Evolutionary conservation across 2,888 invertebrate species (phyloP).

Genomic region (Crematogaster levior): DNA sequence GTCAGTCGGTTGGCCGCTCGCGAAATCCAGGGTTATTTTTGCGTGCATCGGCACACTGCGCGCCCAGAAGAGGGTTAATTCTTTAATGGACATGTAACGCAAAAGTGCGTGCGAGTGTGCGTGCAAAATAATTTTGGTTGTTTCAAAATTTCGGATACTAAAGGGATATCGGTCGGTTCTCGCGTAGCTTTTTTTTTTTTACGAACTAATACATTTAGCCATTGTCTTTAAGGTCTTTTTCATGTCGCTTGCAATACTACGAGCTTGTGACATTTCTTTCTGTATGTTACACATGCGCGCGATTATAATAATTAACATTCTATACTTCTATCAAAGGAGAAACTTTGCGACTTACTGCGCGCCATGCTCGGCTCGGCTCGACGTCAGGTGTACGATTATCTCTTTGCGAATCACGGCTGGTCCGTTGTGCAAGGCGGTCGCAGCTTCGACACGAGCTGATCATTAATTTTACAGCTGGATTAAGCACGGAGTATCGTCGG

Average conservation of each 20-base stretch:
- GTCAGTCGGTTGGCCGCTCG: background rate
- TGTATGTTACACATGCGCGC: background rate
- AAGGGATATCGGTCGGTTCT: background rate
- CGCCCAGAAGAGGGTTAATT: constrained; percentile 40
- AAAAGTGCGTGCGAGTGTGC: background rate
- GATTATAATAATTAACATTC: constrained; percentile 36
- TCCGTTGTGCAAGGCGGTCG: constrained; percentile 44
- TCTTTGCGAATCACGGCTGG: constrained; percentile 38
- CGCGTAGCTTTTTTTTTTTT: background rate
- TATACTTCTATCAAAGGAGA: constrained; percentile 1
- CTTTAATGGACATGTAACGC: constrained; percentile 46
- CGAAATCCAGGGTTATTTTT: constrained; percentile 50
- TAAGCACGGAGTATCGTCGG: constrained; percentile 31
- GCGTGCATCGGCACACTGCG: constrained; percentile 34
- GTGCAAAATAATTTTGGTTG: constrained; percentile 19
- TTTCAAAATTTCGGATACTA: background rate
- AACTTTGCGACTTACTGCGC: background rate
- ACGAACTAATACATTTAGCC: background rate
- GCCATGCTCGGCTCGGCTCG: background rate
- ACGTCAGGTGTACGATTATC: constrained; percentile 50
- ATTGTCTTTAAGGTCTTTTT: background rate
- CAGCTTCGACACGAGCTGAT: constrained; percentile 50
- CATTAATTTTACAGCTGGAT: constrained; percentile 51
- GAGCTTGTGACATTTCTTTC: background rate
- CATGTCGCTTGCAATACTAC: background rate